These are phyloP conservation scores for Cavia aperea DNA, from an alignment of 2,113 vertebrate genomes.

Conservation along the genomic window DNA sequence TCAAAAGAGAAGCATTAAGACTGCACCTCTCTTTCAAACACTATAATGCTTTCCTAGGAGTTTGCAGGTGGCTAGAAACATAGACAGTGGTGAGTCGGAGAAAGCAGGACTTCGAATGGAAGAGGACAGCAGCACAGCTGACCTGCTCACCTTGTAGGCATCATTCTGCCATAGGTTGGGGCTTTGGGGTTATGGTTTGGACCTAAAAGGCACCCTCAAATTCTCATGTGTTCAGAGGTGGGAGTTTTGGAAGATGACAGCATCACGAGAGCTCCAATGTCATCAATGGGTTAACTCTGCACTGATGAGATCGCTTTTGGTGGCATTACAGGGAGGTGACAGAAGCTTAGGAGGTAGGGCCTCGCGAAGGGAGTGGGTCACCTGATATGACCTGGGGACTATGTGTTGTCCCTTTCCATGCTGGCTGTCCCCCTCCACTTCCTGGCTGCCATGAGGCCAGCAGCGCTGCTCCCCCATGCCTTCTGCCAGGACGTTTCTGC, in stretches of 20 bases:
- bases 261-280: background rate
- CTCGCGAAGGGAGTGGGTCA: background rate
- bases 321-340: background rate
- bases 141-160: background rate
- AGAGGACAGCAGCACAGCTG: background rate
- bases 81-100: background rate
- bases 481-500: background rate
- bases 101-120: background rate
- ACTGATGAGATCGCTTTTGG: background rate
- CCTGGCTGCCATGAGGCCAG: background rate
- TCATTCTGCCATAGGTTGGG: background rate
- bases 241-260: background rate
- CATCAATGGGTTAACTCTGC: background rate
- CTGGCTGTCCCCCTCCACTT: background rate
- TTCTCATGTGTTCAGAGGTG: background rate
- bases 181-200: background rate
- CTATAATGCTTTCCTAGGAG: background rate
- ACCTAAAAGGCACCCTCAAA: background rate
- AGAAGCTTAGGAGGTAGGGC: background rate
- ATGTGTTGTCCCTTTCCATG: background rate
- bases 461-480: background rate
- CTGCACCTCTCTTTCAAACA: conserved; percentile 7
- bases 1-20: conserved; percentile 61
- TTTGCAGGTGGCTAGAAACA: background rate
- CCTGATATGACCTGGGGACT: background rate